phyloP scores from a whole-genome alignment of 1,140 invertebrate species.

The Hylyphantes graminicola region DNA sequence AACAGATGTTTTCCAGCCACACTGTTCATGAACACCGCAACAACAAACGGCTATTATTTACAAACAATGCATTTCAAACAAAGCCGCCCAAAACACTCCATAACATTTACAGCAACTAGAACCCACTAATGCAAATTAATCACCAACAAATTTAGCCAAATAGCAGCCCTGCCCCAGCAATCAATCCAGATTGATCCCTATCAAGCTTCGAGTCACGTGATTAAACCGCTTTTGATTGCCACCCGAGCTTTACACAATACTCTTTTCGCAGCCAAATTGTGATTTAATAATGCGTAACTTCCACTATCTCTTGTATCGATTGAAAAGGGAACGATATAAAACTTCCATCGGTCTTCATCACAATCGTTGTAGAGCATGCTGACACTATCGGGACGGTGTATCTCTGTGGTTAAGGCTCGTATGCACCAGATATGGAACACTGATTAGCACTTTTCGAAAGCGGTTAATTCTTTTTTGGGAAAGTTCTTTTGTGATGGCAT shows the following conservation, averaged over 20 bases:
- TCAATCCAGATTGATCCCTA: not conserved
- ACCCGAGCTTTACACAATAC: not conserved
- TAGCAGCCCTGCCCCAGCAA: too few species aligned
- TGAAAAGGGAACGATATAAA: constrained; percentile 16
- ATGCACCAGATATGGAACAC: not conserved
- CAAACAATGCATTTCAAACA: too few species aligned
- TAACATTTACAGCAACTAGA: too few species aligned
- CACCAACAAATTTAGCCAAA: too few species aligned
- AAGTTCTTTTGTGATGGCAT: too few species aligned
- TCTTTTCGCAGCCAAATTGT: constrained; percentile 20
- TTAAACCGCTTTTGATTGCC: constrained; percentile 29
- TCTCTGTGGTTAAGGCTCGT: constrained; percentile 8
- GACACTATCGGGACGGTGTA: not conserved
- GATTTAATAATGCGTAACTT: constrained; percentile 42
- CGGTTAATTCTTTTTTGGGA: not conserved
- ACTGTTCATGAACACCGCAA: too few species aligned
- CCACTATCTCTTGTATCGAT: constrained; percentile 22
- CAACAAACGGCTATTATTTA: too few species aligned
- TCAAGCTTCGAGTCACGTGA: not conserved
- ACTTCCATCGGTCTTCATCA: constrained; percentile 43
- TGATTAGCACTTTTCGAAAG: not conserved
- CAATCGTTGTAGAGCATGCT: constrained; percentile 18
- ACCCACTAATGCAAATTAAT: too few species aligned
- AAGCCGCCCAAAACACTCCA: too few species aligned
- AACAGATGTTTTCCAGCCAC: too few species aligned